Conservation (phyloP, 2,113 vertebrate species). For the Tautogolabrus adspersus region DNA sequence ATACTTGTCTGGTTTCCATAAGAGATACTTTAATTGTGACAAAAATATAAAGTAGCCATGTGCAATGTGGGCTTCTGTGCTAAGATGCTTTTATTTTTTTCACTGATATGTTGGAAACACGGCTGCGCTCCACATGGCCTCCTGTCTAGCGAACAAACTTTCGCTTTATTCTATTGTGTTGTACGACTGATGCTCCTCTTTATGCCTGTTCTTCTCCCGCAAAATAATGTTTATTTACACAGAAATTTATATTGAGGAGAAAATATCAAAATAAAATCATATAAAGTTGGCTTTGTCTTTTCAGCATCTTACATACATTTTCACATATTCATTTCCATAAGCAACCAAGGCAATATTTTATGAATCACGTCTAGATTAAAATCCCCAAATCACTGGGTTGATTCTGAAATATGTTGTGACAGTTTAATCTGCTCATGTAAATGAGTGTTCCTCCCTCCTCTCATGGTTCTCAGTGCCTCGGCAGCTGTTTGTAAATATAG, state of each 20-base stretch:
- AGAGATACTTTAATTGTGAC: slow-evolving; percentile 49
- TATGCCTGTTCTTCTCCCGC: slow-evolving; percentile 63
- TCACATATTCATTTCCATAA: neutral
- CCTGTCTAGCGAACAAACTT: slow-evolving; percentile 37
- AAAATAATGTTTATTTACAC: slow-evolving; percentile 69
- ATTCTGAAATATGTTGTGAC: neutral
- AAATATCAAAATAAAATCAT: slow-evolving; percentile 47
- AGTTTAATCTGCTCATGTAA: slow-evolving; percentile 30
- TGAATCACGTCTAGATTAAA: neutral
- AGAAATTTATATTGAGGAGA: slow-evolving; percentile 66
- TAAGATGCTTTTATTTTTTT: slow-evolving; percentile 45
- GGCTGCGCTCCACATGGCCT: slow-evolving; percentile 54
- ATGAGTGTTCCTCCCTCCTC: slow-evolving; percentile 27
- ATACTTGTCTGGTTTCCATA: slow-evolving; percentile 25
- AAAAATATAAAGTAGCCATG: slow-evolving; percentile 47
- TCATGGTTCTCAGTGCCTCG: slow-evolving; percentile 49
- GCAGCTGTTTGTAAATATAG: slow-evolving; percentile 87
- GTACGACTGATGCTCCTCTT: slow-evolving; percentile 52
- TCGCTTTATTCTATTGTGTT: slow-evolving; percentile 46
- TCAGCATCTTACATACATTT: neutral
- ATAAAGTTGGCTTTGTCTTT: slow-evolving; percentile 1
- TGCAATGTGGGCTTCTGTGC: slow-evolving; percentile 62
- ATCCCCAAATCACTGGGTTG: neutral
- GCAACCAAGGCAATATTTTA: neutral
- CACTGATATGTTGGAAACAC: slow-evolving; percentile 42